These are phyloP conservation scores for Heloderma charlesbogerti DNA, from an alignment of 2,113 vertebrate species.

Conservation along the genomic window DNA sequence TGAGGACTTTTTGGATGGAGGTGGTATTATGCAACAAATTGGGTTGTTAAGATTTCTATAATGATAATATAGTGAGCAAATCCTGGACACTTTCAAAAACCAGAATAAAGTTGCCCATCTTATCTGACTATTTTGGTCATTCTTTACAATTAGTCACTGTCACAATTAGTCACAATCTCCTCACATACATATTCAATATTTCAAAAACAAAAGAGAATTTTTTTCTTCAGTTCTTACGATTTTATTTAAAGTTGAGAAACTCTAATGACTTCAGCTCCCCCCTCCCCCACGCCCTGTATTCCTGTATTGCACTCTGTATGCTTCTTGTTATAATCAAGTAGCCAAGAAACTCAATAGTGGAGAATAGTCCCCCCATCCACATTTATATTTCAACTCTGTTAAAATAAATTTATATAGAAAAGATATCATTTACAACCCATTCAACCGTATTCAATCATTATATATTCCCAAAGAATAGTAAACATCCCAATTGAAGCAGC, in stretches of 20 bases:
- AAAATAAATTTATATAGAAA: constrained; percentile 80
- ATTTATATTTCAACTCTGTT: constrained; percentile 69
- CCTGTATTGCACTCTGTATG: constrained; percentile 76
- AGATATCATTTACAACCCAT: constrained; percentile 75
- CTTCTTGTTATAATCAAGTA: constrained; percentile 75
- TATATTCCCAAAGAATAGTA: constrained; percentile 63
- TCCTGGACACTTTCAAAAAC: neutral
- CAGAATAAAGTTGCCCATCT: neutral
- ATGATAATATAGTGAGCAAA: neutral
- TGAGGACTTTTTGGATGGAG: neutral
- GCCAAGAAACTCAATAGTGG: constrained; percentile 56
- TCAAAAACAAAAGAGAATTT: neutral
- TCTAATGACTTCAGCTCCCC: constrained; percentile 48
- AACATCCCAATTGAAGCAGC: constrained; percentile 70
- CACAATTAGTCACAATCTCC: neutral
- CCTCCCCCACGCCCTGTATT: too few species aligned
- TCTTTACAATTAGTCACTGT: neutral
- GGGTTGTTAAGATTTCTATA: neutral
- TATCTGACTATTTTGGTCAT: neutral
- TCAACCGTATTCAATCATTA: constrained; percentile 68
- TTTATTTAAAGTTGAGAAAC: constrained; percentile 51
- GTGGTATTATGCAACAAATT: neutral
- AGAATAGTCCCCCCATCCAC: constrained; percentile 51
- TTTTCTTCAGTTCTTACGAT: constrained; percentile 4
- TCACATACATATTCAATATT: neutral